Base-by-base conservation (phyloP, 2,113 vertebrate species). In the Raja brachyura region DNA sequence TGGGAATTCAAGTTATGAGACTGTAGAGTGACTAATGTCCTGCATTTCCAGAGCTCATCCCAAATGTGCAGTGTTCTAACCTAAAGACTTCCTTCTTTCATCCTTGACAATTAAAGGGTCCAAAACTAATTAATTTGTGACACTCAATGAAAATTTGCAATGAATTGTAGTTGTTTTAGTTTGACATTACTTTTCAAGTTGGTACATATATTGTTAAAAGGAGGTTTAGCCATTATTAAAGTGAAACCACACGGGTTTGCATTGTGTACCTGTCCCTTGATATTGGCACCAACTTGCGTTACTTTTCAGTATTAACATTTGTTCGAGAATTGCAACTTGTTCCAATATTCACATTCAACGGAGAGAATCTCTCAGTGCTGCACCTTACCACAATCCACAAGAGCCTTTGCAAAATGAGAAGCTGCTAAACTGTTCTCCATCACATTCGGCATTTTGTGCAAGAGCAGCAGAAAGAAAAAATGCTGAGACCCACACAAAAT, bases 391-490 rank as follows among this genome's bases (percentile, higher is more conserved):
- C 33, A 39, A 92, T 63, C 90, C 90, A 54, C 90, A 92, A 92
- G 68, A 73, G 66, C 33, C 90, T 54, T 92, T 92, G 68, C 68
- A 92, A 92, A 92, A 92, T 92, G 90, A 73, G 90, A 68, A 92
- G 59, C 90, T 92, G 16, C 59, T 63, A 88, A 88, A n/a, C 83
- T 33, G 83, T 88, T 66, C 83, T 18, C 83, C 31, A 22, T 70
- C 66, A 92, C 90, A 61, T 56, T 73, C 31, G 54, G 90, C 39
- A 31, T 92, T 70, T 92, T 92, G 33, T 92, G 90, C 90, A 92
- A 54, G 90, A 92, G 61, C 33, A 70, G 88, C 63, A 92, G 33
- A 92, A 48, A 48, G 66, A 90, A 25, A 92, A 70, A 92, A 92
- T 92, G 83, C 83, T 88, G 39, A 92, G 33, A 73, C 39, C 39